phyloP scores from a whole-genome alignment of 2,888 invertebrate species.

The Drosophila kambysellisi region DNA sequence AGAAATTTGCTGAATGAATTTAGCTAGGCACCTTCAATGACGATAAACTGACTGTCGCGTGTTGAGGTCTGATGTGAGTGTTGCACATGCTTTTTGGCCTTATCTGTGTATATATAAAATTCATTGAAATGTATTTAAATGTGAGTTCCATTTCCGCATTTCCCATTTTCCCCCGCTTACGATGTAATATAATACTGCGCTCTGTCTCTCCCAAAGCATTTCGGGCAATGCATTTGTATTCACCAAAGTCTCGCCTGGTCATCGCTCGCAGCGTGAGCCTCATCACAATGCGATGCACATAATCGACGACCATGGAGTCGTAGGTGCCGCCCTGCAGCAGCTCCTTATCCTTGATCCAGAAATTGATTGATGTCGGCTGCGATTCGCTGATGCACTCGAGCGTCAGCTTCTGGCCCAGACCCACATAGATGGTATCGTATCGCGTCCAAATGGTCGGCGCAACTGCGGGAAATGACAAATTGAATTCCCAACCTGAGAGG shows the following conservation, averaged over 20 bases:
- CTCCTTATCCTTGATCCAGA: conserved; percentile 84
- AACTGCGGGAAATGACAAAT: conserved; percentile 70
- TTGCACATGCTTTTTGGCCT: conserved; percentile 81
- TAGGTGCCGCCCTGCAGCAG: conserved; percentile 83
- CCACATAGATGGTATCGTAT: conserved; percentile 83
- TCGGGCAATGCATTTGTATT: conserved; percentile 93
- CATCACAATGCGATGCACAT: conserved; percentile 91
- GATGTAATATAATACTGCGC: conserved; percentile 79
- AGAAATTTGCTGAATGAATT: neutral
- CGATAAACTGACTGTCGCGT: conserved; percentile 79
- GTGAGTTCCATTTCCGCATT: too few relatives aligned
- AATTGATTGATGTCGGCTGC: conserved; percentile 84
- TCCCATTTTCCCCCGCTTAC: conserved; percentile 59
- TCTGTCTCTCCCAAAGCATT: conserved; percentile 90
- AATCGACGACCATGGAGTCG: conserved; percentile 88
- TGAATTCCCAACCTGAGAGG: neutral
- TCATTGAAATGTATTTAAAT: neutral
- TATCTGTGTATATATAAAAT: conserved; percentile 61
- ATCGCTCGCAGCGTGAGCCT: conserved; percentile 89
- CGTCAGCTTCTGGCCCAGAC: conserved; percentile 82
- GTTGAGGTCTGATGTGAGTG: conserved; percentile 78
- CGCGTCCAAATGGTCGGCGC: conserved; percentile 83
- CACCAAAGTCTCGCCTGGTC: conserved; percentile 89
- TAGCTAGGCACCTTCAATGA: conserved; percentile 78
- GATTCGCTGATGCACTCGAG: conserved; percentile 84